These are phyloP conservation scores for Telmatherina bonti DNA, from an alignment of 2,797 vertebrate species.

Conservation along the genomic window DNA sequence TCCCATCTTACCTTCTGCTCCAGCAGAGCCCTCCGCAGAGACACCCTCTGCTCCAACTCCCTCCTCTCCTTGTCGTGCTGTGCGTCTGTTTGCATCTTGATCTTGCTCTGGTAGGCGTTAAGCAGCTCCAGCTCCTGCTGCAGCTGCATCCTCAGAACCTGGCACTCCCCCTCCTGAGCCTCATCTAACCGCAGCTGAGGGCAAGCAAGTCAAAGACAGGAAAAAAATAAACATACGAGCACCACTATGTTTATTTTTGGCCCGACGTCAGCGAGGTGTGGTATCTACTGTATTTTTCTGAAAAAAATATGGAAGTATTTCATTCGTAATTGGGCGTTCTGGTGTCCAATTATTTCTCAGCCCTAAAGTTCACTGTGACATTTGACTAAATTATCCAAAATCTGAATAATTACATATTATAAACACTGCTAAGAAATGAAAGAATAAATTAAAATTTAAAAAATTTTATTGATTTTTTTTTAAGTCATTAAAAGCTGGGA, in stretches of 20 bases:
- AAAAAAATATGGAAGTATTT: neutral
- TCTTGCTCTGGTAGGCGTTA: conserved; percentile 99
- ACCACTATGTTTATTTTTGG: neutral
- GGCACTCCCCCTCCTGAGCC: conserved; percentile 97
- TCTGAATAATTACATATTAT: neutral
- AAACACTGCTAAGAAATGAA: neutral
- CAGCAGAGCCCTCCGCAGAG: conserved; percentile 93
- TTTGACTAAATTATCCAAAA: neutral
- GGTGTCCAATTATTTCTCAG: neutral
- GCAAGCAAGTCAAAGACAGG: neutral
- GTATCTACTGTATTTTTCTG: neutral
- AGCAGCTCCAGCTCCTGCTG: conserved; percentile 98
- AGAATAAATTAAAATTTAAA: neutral
- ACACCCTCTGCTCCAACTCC: conserved; percentile 97
- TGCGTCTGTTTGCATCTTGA: conserved; percentile 99
- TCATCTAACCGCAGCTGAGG: conserved; percentile 93
- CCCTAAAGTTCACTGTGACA: too few species aligned
- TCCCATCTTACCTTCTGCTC: conserved; percentile 91
- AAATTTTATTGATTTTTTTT: too few species aligned
- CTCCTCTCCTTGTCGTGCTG: conserved; percentile 97
- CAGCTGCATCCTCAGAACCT: conserved; percentile 98
- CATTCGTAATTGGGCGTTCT: neutral
- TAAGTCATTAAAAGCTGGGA: too few species aligned
- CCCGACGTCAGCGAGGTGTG: neutral
- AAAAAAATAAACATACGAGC: neutral